phyloP scores from a whole-genome alignment of 2,888 invertebrate genomes.

The Lasioglossum calceatum region DNA sequence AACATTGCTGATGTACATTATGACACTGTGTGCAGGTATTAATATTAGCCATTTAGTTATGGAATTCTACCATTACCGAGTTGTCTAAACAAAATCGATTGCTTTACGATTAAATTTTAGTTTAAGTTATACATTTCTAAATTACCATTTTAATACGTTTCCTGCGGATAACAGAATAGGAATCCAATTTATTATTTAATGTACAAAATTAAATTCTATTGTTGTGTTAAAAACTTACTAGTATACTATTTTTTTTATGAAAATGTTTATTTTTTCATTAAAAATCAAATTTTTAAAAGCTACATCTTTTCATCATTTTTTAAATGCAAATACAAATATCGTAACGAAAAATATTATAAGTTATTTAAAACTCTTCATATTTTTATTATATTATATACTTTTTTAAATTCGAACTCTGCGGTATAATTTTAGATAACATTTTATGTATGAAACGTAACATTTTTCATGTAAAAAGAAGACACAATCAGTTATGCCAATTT shows the following conservation, averaged over 20 bases:
- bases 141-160: conserved; percentile 6
- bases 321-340: neutral
- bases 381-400: neutral
- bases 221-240: neutral
- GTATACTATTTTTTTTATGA: neutral
- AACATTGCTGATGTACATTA: conserved; percentile 90
- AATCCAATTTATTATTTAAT: neutral
- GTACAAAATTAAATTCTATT: conserved; percentile 3
- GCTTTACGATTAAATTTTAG: conserved; percentile 34
- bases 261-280: conserved; percentile 2
- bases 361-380: neutral
- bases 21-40: conserved; percentile 91
- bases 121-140: conserved; percentile 26
- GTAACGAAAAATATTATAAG: neutral
- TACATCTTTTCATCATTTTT: conserved; percentile 1
- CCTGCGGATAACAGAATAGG: conserved; percentile 1
- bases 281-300: neutral
- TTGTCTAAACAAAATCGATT: conserved; percentile 85
- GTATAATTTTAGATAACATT: neutral
- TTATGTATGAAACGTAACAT: neutral
- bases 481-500: neutral
- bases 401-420: neutral
- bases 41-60: conserved; percentile 94
- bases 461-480: neutral
- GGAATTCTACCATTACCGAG: conserved; percentile 93